Evolutionary conservation across 1,140 invertebrate genomes (phyloP).

Genomic region (Drosophila biarmipes): DNA sequence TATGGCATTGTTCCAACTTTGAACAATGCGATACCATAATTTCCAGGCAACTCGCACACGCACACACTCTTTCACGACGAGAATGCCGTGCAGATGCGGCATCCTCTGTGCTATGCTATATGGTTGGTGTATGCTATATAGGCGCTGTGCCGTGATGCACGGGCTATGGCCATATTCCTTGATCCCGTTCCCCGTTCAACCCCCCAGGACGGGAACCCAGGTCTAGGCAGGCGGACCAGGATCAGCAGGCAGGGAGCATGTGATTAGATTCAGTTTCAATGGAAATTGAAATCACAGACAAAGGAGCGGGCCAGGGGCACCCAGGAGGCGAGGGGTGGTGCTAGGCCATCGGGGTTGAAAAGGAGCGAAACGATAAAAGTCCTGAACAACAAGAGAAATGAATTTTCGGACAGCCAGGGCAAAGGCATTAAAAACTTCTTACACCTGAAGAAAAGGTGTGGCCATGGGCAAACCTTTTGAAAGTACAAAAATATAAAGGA

Average conservation of each 20-base stretch:
- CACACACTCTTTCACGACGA: constrained; percentile 11
- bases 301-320: constrained; percentile 31
- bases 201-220: constrained; percentile 36
- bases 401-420: constrained; percentile 49
- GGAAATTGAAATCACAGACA: constrained; percentile 82
- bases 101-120: constrained; percentile 43
- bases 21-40: constrained; percentile 76
- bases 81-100: constrained; percentile 68
- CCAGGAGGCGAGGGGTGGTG: constrained; percentile 16
- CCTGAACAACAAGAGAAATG: constrained; percentile 53
- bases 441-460: background rate
- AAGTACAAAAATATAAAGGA: too few species aligned
- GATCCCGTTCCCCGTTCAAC: constrained; percentile 21
- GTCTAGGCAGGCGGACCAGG: constrained; percentile 41
- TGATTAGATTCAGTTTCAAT: constrained; percentile 83
- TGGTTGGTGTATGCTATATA: constrained; percentile 38
- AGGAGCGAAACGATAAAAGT: constrained; percentile 59
- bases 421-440: constrained; percentile 42
- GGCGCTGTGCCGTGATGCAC: constrained; percentile 23
- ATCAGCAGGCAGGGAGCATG: constrained; percentile 74
- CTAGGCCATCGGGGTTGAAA: constrained; percentile 58
- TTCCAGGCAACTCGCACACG: constrained; percentile 58
- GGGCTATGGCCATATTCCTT: constrained; percentile 7
- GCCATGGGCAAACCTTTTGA: too few species aligned
- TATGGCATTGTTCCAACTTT: constrained; percentile 75